These are phyloP conservation scores for Andrena minutula DNA, from an alignment of 2,888 invertebrate species.

Conservation along the genomic window DNA sequence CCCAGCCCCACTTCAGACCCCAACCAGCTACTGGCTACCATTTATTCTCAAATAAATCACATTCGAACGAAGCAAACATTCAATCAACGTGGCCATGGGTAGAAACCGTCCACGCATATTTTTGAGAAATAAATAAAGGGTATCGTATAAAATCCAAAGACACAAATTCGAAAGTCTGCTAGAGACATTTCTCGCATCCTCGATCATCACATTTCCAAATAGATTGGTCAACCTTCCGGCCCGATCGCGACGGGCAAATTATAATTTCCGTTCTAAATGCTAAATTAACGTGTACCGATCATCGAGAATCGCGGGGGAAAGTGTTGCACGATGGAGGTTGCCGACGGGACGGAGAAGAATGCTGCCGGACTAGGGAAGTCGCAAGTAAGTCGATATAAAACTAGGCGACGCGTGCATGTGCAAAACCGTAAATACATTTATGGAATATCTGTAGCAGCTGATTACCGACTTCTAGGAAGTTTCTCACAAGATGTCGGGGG, in stretches of 20 bases:
- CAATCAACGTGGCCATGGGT: not conserved
- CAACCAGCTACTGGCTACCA: not conserved
- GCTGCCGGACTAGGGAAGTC: slow-evolving; percentile 25
- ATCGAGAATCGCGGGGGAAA: not conserved
- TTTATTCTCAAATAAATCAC: not conserved
- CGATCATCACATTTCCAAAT: not conserved
- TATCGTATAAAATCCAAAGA: not conserved
- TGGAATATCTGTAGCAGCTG: slow-evolving; percentile 65
- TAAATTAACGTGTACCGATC: not conserved
- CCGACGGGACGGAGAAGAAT: not conserved
- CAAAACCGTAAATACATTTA: slow-evolving; percentile 36
- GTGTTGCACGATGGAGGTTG: not conserved
- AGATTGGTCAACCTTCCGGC: not conserved
- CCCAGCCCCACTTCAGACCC: too few species aligned
- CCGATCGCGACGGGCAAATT: not conserved
- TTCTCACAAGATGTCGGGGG: slow-evolving; percentile 83
- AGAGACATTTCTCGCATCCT: not conserved
- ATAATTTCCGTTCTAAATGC: not conserved
- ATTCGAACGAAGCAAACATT: not conserved
- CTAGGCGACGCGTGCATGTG: not conserved
- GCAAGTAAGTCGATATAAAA: slow-evolving; percentile 17
- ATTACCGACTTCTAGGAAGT: slow-evolving; percentile 79
- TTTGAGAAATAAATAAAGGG: not conserved
- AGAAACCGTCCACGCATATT: not conserved
- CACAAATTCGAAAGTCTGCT: not conserved